Percentiles rank a stretch among this genome's conserved stretches.
Evolutionary conservation across 2,113 vertebrate genomes (phyloP).

Genomic region (Murina feae): DNA sequence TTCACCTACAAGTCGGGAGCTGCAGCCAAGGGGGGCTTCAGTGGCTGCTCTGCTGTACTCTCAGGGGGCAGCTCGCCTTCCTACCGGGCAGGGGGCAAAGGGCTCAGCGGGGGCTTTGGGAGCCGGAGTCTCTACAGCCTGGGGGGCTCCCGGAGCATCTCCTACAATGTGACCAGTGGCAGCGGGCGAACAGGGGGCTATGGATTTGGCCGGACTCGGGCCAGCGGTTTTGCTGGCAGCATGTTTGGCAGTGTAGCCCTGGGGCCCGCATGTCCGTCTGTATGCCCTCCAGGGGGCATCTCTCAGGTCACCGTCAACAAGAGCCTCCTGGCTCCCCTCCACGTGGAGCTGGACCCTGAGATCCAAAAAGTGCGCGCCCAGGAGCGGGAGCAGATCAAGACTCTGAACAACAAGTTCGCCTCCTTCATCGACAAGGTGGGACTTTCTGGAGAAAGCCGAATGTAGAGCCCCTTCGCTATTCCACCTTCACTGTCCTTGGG

Average conservation of each 20-base stretch:
- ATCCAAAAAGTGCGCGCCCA: slow-evolving; percentile 64
- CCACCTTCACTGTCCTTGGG: not conserved
- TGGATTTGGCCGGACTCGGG: slow-evolving; percentile 31
- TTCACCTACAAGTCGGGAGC: slow-evolving; percentile 52
- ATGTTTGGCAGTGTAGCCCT: slow-evolving; percentile 55
- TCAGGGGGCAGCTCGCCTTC: not conserved
- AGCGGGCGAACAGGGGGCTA: slow-evolving; percentile 27
- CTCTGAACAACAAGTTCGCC: slow-evolving; percentile 72
- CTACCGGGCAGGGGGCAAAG: slow-evolving; percentile 42
- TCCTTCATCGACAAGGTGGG: slow-evolving; percentile 76
- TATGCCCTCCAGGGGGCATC: slow-evolving; percentile 30
- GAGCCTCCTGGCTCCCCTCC: slow-evolving; percentile 86
- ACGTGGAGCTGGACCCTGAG: slow-evolving; percentile 83
- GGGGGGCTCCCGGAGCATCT: not conserved
- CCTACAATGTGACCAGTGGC: slow-evolving; percentile 36
- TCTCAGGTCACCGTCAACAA: slow-evolving; percentile 80
- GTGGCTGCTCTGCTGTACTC: slow-evolving; percentile 49
- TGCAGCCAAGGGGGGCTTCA: slow-evolving; percentile 48
- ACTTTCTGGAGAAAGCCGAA: not conserved
- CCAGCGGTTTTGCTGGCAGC: slow-evolving; percentile 58
- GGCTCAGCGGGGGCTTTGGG: slow-evolving; percentile 27
- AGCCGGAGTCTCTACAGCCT: slow-evolving; percentile 62
- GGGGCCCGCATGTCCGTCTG: not conserved
- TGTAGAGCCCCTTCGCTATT: not conserved
- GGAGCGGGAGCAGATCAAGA: slow-evolving; percentile 75